Evolutionary conservation across 2,888 invertebrate genomes (phyloP).

Genomic region (Lasius platythorax): DNA sequence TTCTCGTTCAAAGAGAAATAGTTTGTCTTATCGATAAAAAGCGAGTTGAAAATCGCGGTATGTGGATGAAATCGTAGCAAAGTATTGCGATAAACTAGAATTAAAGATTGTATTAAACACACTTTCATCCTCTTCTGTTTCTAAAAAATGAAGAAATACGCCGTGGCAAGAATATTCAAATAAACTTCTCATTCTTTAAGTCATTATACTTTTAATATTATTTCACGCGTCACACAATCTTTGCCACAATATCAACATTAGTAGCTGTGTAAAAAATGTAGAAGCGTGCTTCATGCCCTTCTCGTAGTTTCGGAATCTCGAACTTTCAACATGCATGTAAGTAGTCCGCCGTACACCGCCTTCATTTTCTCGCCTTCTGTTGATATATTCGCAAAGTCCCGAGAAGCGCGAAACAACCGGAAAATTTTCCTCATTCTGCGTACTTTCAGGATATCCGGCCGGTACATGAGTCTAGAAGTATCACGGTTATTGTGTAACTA

Average conservation of each 20-base stretch:
- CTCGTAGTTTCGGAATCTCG: slow-evolving; percentile 65
- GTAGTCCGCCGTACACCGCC: slow-evolving; percentile 57
- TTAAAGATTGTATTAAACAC: not conserved
- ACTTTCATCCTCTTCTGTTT: not conserved
- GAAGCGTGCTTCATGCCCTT: not conserved
- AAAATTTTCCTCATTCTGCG: slow-evolving; percentile 65
- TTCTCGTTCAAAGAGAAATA: slow-evolving; percentile 52
- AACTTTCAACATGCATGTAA: slow-evolving; percentile 65
- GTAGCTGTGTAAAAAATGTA: not conserved
- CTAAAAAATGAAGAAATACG: not conserved
- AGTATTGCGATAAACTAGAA: not conserved
- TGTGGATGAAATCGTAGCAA: not conserved
- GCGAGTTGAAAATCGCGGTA: not conserved
- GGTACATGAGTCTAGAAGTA: slow-evolving; percentile 61
- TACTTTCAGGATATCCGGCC: slow-evolving; percentile 58
- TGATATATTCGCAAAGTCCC: slow-evolving; percentile 57
- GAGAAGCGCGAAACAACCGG: slow-evolving; percentile 63
- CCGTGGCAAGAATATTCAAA: not conserved
- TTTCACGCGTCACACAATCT: slow-evolving; percentile 17
- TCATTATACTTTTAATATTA: slow-evolving; percentile 22
- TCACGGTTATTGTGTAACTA: slow-evolving; percentile 74
- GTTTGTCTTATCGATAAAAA: slow-evolving; percentile 18
- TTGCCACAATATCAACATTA: slow-evolving; percentile 15
- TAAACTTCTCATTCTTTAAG: not conserved
- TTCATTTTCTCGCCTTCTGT: slow-evolving; percentile 61